Percentiles rank a stretch among this genome's conserved stretches.
These are phyloP conservation scores for Zaprionus africanus DNA, from an alignment of 1,140 invertebrate species.

Conservation along the genomic window DNA sequence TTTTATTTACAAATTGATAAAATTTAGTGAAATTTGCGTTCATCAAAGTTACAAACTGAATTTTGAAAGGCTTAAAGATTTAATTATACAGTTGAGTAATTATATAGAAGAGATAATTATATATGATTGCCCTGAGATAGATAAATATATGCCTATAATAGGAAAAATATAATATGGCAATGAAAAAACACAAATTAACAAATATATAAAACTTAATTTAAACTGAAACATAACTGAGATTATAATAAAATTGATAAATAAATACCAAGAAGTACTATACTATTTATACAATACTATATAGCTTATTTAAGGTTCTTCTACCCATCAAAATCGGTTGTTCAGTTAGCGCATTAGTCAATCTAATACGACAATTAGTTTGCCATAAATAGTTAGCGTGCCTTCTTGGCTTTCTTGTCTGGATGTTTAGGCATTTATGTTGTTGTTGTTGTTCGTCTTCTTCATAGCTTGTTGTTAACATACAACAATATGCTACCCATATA, in stretches of 20 bases:
- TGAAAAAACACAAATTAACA: neutral
- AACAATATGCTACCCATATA: slow-evolving; percentile 31
- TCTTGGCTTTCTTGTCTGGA: neutral
- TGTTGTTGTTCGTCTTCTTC: neutral
- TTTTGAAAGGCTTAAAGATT: neutral
- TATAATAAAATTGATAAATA: neutral
- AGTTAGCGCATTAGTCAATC: slow-evolving; percentile 25
- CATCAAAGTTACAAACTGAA: no score
- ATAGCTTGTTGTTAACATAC: slow-evolving; percentile 37
- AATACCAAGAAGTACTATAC: neutral
- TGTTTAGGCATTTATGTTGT: neutral
- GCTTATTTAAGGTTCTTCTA: neutral
- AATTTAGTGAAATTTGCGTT: no score
- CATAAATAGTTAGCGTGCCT: slow-evolving; percentile 46
- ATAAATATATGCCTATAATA: neutral
- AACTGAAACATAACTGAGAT: neutral
- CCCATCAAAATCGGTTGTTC: neutral
- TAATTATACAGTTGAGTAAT: neutral
- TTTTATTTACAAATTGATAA: no score
- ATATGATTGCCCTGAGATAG: no score
- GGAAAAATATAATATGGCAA: neutral
- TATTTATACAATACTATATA: no score
- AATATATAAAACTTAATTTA: neutral
- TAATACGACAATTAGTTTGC: slow-evolving; percentile 48
- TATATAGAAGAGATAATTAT: neutral